phyloP scores from a whole-genome alignment of 2,888 invertebrate species.

The Hyposoter didymator region DNA sequence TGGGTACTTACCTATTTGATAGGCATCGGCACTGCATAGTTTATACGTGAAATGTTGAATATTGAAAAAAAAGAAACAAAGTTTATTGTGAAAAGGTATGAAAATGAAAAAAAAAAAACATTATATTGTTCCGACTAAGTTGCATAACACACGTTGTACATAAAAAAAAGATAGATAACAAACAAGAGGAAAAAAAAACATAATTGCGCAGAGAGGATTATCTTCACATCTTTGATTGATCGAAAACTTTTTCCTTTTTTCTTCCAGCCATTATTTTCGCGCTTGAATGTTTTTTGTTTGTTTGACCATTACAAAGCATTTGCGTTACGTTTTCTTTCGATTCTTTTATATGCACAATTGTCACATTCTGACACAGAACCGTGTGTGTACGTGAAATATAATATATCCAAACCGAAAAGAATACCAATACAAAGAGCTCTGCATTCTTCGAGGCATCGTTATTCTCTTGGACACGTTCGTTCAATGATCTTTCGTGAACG shows the following conservation, averaged over 20 bases:
- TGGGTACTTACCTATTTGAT: conserved; percentile 80
- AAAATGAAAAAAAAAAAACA: conserved; percentile 61
- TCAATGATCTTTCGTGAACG: conserved; percentile 72
- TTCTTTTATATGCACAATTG: conserved; percentile 76
- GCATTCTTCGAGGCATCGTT: conserved; percentile 71
- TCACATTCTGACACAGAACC: conserved; percentile 61
- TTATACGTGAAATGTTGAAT: conserved; percentile 78
- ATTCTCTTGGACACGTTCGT: conserved; percentile 52
- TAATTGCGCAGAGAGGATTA: conserved; percentile 64
- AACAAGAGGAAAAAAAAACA: conserved; percentile 54
- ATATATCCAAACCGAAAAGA: conserved; percentile 28
- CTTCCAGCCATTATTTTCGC: conserved; percentile 72
- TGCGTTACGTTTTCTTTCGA: conserved; percentile 56
- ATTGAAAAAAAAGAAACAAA: conserved; percentile 63
- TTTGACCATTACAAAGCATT: conserved; percentile 26
- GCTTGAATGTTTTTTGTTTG: conserved; percentile 73
- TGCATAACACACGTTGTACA: conserved; percentile 76
- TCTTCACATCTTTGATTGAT: conserved; percentile 72
- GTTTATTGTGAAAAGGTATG: conserved; percentile 67
- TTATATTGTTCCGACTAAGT: conserved; percentile 73
- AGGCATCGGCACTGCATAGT: conserved; percentile 81
- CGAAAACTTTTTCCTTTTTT: conserved; percentile 67
- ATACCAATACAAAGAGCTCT: conserved; percentile 68
- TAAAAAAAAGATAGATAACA: conserved; percentile 70
- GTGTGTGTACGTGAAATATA: conserved; percentile 53